Percentiles rank a stretch among this genome's conserved stretches.
These are phyloP conservation scores for Mycteria americana DNA, from an alignment of 2,797 vertebrate genomes.

Conservation along the genomic window DNA sequence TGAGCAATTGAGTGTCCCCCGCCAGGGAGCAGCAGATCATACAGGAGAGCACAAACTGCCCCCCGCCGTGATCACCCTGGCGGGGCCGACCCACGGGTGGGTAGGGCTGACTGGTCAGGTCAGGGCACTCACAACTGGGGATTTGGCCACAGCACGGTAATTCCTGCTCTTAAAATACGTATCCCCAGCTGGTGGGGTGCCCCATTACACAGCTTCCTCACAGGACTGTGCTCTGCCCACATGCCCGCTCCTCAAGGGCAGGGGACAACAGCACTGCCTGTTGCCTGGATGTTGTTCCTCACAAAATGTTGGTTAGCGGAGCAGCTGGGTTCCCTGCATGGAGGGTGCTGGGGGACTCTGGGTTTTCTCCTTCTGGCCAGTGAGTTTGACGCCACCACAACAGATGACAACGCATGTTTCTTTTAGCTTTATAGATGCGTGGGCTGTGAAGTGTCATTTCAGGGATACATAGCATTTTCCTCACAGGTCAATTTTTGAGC, in stretches of 20 bases:
- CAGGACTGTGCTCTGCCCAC: neutral
- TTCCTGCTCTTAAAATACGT: neutral
- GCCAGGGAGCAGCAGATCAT: no score
- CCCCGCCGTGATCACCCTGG: no score
- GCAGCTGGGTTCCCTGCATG: neutral
- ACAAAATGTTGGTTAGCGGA: neutral
- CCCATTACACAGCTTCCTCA: neutral
- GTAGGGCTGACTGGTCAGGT: no score
- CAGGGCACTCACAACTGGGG: no score
- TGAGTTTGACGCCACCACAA: neutral
- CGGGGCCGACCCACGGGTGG: no score
- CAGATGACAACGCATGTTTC: accelerated
- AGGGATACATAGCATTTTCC: neutral
- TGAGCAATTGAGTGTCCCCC: no score
- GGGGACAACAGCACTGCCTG: no score
- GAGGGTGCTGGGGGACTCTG: no score
- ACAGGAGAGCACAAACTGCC: no score
- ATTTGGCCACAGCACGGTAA: neutral
- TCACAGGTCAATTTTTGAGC: no score
- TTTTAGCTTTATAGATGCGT: neutral
- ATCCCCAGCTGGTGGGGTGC: no score
- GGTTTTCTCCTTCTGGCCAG: neutral
- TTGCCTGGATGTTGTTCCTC: neutral
- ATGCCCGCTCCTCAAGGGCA: no score
- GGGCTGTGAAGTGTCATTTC: neutral